Base-by-base conservation (phyloP, 2,797 vertebrate genomes). In the Onychomys torridus region DNA sequence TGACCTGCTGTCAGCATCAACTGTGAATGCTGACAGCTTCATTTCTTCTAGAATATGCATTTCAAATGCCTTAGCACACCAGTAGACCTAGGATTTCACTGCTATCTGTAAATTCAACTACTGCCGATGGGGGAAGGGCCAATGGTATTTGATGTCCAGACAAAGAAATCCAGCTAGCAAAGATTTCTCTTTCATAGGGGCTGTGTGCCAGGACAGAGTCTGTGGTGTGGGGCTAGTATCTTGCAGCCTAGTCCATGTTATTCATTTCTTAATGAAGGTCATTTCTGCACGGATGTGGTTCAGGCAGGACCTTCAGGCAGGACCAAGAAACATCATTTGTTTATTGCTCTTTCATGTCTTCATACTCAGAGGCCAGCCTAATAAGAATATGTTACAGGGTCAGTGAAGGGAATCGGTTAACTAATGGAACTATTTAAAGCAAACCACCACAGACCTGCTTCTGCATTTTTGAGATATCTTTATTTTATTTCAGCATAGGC, bases 401-500 rank as follows among this genome's bases (percentile, higher is more conserved):
- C 46, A 89, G 76, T 71, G 23, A 95, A 79, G n/a, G 32, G 29
- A 96, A 63, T 85, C 75, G 16, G 9, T 90, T 83, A 93, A 94
- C 34, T 63, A 92, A 90, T 82, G 40, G 71, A 95, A 84, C 17
- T 52, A 9, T 95, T 94, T 92, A 96, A 93, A 93, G 32, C 63
- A 93, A 96, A 71, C 89, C 59, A 89, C 63, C 19, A 86, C 29
- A 83, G 63, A 93, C 88, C 89, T 85, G 63, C 27, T 88, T 91
- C 83, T 93, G n/a, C 73, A 65, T 59, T 96, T 95, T 85, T 95
- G 46, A 87, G 46, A 65, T 90, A 87, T 34, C 25, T 59, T 96
- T 95, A 94, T 92, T 97, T 97, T 79, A 93, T 90, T 95, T 90
- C 32, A 92, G 0, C 59, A 2, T 78, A 46, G 67, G 86, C n/a